Evolutionary conservation across 2,888 invertebrate species (phyloP).

Genomic region (Alentia gelatinosa): DNA sequence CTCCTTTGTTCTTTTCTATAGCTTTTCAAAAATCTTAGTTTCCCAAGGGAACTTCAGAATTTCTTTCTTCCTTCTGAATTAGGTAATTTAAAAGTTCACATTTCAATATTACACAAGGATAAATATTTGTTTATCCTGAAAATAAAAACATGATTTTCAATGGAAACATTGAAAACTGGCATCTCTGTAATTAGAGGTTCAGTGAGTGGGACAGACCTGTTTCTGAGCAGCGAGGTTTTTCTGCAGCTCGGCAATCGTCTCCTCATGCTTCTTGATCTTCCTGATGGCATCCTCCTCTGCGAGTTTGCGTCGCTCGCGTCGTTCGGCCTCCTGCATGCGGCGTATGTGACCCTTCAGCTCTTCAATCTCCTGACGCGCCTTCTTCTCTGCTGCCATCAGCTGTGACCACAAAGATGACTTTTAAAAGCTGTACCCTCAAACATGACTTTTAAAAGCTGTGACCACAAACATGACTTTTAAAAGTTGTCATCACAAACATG

Average conservation of each 20-base stretch:
- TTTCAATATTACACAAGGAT: too few relatives aligned
- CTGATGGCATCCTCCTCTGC: conserved; percentile 96
- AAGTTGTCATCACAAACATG: too few relatives aligned
- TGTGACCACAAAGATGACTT: conserved; percentile 59
- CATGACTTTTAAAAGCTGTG: too few relatives aligned
- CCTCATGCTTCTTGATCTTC: conserved; percentile 96
- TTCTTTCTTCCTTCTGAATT: not conserved
- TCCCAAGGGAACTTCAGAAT: too few relatives aligned
- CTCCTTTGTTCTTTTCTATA: too few relatives aligned
- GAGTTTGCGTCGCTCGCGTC: conserved; percentile 91
- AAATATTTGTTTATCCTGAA: too few relatives aligned
- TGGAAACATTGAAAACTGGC: too few relatives aligned
- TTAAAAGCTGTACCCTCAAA: too few relatives aligned
- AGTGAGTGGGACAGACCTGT: conserved; percentile 84
- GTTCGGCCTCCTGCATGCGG: conserved; percentile 89
- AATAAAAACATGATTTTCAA: too few relatives aligned
- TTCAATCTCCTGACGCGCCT: conserved; percentile 93
- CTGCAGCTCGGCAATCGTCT: conserved; percentile 94
- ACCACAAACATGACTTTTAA: too few relatives aligned
- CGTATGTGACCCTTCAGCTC: conserved; percentile 85
- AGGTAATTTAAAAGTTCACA: not conserved
- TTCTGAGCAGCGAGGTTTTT: conserved; percentile 89
- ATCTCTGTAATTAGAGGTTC: too few relatives aligned
- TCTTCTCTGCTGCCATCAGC: conserved; percentile 94
- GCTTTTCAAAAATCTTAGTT: too few relatives aligned